phyloP scores from a whole-genome alignment of 2,113 vertebrate genomes.

The Thamnaconus septentrionalis region DNA sequence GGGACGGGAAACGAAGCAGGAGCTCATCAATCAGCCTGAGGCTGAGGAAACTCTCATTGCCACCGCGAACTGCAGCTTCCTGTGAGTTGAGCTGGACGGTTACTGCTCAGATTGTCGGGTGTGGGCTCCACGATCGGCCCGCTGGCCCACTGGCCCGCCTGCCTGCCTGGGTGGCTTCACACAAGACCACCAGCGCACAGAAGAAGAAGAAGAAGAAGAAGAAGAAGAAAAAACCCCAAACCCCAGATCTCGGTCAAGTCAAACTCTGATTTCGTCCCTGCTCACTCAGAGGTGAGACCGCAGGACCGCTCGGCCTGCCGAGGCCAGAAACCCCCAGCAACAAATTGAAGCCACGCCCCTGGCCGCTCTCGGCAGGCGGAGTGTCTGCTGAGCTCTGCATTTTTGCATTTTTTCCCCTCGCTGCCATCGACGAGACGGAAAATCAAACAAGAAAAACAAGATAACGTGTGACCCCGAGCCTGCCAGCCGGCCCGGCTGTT shows the following conservation, averaged over 20 bases:
- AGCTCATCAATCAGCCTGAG: conserved; percentile 10
- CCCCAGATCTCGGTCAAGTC: conserved; percentile 28
- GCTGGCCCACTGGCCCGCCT: no score
- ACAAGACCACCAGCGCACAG: conserved; percentile 42
- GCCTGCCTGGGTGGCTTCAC: conserved; percentile 9
- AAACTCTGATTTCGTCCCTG: conserved; percentile 31
- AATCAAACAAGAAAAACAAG: conserved; percentile 27
- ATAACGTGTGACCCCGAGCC: conserved; percentile 49
- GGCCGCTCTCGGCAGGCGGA: no score
- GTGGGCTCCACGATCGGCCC: conserved; percentile 15
- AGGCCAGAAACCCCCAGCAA: background rate
- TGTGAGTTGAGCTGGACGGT: no score
- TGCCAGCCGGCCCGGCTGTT: conserved; percentile 17
- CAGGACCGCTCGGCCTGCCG: conserved; percentile 18
- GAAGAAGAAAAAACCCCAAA: conserved; percentile 17
- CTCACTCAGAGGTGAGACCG: conserved; percentile 15
- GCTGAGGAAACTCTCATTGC: no score
- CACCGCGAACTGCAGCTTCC: no score
- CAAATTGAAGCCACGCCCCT: conserved; percentile 2
- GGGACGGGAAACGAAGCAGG: conserved; percentile 25
- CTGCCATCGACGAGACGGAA: conserved; percentile 11
- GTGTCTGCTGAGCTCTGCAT: no score
- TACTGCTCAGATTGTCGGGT: conserved; percentile 6
- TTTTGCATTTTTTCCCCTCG: conserved; percentile 10
- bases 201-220: background rate